A percentile compares a stretch with the other conserved stretches of the same genome.
Conservation (phyloP, 2,888 invertebrate genomes). For the Himalopsyche tibetana region DNA sequence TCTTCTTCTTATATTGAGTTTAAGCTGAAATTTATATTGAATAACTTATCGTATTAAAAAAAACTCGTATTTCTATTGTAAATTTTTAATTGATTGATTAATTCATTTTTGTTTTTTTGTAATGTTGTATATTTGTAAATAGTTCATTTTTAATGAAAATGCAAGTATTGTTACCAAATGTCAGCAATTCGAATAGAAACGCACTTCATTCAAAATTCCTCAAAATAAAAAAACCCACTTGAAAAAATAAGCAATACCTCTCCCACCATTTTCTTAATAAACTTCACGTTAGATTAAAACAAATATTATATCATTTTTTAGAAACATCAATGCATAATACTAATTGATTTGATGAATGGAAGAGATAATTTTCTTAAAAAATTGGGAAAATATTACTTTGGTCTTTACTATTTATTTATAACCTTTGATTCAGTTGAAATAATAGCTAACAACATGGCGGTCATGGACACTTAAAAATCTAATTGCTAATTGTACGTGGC, state of each 20-base stretch:
- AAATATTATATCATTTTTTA: background rate
- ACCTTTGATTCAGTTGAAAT: too few species aligned
- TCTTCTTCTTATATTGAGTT: too few species aligned
- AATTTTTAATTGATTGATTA: too few species aligned
- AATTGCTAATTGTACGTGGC: too few species aligned
- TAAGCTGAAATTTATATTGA: too few species aligned
- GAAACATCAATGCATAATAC: background rate
- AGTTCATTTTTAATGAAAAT: background rate
- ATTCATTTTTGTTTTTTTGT: background rate
- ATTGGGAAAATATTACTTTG: too few species aligned
- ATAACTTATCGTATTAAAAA: too few species aligned
- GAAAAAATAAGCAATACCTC: slow-evolving; percentile 8
- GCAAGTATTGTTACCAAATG: slow-evolving; percentile 10
- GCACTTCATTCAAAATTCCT: slow-evolving; percentile 13
- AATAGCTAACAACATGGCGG: too few species aligned
- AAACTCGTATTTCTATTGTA: too few species aligned
- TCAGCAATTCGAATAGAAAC: background rate
- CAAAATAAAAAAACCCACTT: slow-evolving; percentile 13
- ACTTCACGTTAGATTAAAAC: slow-evolving; percentile 12
- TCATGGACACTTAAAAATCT: too few species aligned
- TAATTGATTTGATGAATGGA: background rate
- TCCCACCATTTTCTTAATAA: background rate
- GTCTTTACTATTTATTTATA: too few species aligned
- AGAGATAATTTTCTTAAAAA: too few species aligned
- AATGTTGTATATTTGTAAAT: slow-evolving; percentile 35